phyloP scores from a whole-genome alignment of 2,113 vertebrate species.

The Struthidea cinerea region DNA sequence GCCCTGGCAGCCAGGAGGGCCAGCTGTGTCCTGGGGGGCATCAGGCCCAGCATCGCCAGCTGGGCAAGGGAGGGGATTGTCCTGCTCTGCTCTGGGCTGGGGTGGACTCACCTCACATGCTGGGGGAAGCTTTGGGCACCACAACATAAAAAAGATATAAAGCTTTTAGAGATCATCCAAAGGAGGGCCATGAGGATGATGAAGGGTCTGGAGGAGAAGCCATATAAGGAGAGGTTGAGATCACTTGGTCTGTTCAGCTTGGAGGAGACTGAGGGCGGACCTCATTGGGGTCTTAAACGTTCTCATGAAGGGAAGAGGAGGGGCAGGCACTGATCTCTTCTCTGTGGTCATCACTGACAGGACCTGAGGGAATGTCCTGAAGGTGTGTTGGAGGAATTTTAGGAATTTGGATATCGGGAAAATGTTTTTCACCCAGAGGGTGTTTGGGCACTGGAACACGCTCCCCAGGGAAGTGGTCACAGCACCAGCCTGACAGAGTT shows the following conservation, averaged over 20 bases:
- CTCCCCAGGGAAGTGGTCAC: not conserved
- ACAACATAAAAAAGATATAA: not conserved
- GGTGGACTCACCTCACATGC: accelerated
- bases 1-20: not conserved
- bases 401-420: too few relatives aligned
- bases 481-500: not conserved
- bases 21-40: accelerated
- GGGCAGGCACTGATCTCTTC: too few relatives aligned
- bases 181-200: not conserved
- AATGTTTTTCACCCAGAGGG: not conserved
- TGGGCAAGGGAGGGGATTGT: not conserved
- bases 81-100: accelerated
- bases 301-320: not conserved
- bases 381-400: not conserved
- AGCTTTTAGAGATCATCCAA: not conserved
- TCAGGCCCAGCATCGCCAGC: not conserved
- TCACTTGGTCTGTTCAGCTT: not conserved
- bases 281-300: too few relatives aligned
- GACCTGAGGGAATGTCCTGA: not conserved
- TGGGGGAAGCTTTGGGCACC: not conserved
- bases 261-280: not conserved
- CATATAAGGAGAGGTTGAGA: not conserved
- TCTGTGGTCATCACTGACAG: not conserved
- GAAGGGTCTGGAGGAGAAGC: not conserved
- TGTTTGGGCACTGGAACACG: not conserved